Evolutionary conservation across 1,140 invertebrate genomes (phyloP).

Genomic region (Sarcophaga peregrina): DNA sequence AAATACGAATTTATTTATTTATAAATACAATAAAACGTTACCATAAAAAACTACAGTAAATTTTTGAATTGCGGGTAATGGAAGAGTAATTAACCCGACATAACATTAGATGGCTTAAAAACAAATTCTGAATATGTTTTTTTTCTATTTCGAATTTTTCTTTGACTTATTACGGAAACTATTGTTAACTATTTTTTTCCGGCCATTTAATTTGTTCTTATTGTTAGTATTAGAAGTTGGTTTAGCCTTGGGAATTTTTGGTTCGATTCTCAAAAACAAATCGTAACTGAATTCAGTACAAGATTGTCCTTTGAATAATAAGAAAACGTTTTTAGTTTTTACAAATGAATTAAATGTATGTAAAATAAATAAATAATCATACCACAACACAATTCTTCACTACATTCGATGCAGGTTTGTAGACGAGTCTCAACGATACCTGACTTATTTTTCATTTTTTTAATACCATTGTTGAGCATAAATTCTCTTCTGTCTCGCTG

Average conservation of each 20-base stretch:
- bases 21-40: too few species aligned
- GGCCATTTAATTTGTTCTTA: slow-evolving; percentile 60
- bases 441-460: slow-evolving; percentile 81
- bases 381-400: slow-evolving; percentile 86
- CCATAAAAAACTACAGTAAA: too few species aligned
- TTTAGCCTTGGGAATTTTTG: slow-evolving; percentile 58
- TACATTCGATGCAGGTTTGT: slow-evolving; percentile 81
- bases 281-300: slow-evolving; percentile 70
- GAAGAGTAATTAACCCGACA: too few species aligned
- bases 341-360: slow-evolving; percentile 20
- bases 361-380: slow-evolving; percentile 47
- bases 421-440: slow-evolving; percentile 82
- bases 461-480: slow-evolving; percentile 72
- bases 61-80: too few species aligned
- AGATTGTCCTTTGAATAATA: slow-evolving; percentile 59
- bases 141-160: background rate
- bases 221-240: slow-evolving; percentile 53
- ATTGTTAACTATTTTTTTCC: slow-evolving; percentile 59
- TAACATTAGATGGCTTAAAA: too few species aligned
- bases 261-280: slow-evolving; percentile 65
- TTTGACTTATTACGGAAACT: background rate
- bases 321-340: background rate
- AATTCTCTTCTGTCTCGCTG: slow-evolving; percentile 74
- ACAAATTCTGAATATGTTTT: too few species aligned
- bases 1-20: too few species aligned